Evolutionary conservation across 2,113 vertebrate genomes (phyloP).

Genomic region (Anthoscopus minutus): DNA sequence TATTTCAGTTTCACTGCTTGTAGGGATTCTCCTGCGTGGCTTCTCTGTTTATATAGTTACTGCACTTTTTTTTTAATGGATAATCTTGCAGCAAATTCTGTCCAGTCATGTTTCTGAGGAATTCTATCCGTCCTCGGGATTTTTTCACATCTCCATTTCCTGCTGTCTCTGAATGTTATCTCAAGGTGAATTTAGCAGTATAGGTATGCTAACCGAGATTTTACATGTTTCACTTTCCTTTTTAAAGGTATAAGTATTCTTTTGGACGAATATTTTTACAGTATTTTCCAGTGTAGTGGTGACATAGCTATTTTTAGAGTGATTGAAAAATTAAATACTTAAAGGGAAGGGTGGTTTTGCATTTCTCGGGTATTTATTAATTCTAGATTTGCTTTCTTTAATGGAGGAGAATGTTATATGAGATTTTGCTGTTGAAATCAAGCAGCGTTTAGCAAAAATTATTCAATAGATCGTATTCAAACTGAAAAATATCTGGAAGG

Average conservation of each 20-base stretch:
- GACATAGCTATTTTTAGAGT: fast-evolving
- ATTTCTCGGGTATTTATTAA: fast-evolving
- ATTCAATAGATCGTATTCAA: fast-evolving
- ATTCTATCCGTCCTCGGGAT: not conserved
- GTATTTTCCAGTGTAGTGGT: not conserved
- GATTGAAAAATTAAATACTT: fast-evolving
- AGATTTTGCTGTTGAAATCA: not conserved
- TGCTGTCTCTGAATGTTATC: fast-evolving
- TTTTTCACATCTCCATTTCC: not conserved
- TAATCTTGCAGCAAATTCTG: not conserved
- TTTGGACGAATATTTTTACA: fast-evolving
- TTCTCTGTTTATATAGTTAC: not conserved
- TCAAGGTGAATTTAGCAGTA: not conserved
- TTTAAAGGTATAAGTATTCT: fast-evolving
- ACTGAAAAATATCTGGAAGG: not conserved
- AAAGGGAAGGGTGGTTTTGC: fast-evolving
- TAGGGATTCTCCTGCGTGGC: fast-evolving
- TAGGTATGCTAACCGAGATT: fast-evolving
- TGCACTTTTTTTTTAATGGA: not conserved
- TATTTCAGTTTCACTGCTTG: not conserved
- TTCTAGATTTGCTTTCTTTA: fast-evolving
- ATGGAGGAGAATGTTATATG: fast-evolving
- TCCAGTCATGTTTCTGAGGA: not conserved
- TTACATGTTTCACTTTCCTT: fast-evolving
- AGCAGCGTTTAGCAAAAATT: not conserved